These are phyloP conservation scores for Furcifer pardalis DNA, from an alignment of 2,797 vertebrate genomes.

Conservation along the genomic window DNA sequence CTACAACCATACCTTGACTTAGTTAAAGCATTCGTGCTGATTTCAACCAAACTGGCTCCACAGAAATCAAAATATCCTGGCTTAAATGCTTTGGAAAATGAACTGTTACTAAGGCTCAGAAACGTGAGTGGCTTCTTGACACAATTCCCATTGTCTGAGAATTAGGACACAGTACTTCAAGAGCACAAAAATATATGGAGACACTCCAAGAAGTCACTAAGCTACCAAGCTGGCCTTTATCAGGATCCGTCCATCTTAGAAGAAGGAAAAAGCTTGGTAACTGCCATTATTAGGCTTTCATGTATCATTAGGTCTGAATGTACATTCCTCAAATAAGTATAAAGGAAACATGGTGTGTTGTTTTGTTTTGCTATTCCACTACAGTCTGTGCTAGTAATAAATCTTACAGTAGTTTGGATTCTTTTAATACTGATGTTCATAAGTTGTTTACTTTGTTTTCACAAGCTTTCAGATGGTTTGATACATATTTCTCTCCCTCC, in stretches of 20 bases:
- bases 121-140: conserved; percentile 25
- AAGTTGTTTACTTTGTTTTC: conserved; percentile 63
- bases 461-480: conserved; percentile 54
- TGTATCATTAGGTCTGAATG: conserved; percentile 54
- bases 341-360: conserved; percentile 50
- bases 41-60: conserved; percentile 8
- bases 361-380: conserved; percentile 50
- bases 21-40: conserved; percentile 3
- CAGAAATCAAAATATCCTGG: conserved; percentile 20
- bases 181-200: neutral
- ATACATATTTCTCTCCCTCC: conserved; percentile 7
- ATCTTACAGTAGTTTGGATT: conserved; percentile 56
- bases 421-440: conserved; percentile 46
- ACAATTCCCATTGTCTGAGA: conserved; percentile 32
- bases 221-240: neutral
- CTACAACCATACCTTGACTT: conserved; percentile 10
- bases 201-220: conserved; percentile 12
- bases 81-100: conserved; percentile 32
- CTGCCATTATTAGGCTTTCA: conserved; percentile 27
- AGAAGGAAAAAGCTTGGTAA: conserved; percentile 30
- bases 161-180: conserved; percentile 18
- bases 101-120: conserved; percentile 28
- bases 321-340: conserved; percentile 35
- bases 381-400: conserved; percentile 63
- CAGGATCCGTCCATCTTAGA: conserved; percentile 23